Percentiles rank a stretch among this genome's conserved stretches.
Conservation (phyloP, 92 coral and sea anemone species). For the Scolanthus callimorphus region DNA sequence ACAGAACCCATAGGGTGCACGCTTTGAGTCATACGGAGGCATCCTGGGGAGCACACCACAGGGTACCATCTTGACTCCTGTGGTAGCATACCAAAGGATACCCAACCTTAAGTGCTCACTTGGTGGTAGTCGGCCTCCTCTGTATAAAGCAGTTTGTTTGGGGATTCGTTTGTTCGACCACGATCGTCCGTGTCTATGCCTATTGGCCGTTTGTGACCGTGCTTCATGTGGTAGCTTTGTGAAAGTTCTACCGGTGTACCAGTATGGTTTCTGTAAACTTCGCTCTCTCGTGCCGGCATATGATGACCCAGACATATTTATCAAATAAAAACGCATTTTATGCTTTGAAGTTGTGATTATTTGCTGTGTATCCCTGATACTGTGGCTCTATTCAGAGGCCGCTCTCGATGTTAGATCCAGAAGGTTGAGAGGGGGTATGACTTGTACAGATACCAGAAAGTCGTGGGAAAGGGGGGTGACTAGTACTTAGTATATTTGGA, state of each 20-base stretch:
- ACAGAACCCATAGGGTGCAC: neutral
- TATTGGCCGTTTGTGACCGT: neutral
- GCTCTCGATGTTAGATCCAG: no score
- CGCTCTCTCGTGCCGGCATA: conserved; percentile 17
- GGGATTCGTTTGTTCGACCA: neutral
- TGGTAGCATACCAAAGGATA: no score
- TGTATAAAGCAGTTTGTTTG: neutral
- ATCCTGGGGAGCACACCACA: neutral
- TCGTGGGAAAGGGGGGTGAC: no score
- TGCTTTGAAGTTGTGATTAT: no score
- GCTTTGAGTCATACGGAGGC: no score
- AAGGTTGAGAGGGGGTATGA: no score
- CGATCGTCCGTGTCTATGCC: neutral
- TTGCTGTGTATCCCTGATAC: no score
- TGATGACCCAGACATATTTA: conserved; percentile 27
- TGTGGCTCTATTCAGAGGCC: no score
- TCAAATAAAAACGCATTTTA: conserved; percentile 37
- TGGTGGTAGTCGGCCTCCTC: neutral
- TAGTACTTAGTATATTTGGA: no score
- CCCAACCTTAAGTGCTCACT: no score
- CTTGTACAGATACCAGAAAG: no score
- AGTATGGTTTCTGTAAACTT: conserved; percentile 9
- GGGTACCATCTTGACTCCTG: neutral
- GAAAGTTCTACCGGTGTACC: neutral
- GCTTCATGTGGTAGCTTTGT: neutral